A percentile compares a stretch with the other conserved stretches of the same genome.
Conservation (phyloP, 2,888 invertebrate species). For the Mongoloraphidia duomilia region DNA sequence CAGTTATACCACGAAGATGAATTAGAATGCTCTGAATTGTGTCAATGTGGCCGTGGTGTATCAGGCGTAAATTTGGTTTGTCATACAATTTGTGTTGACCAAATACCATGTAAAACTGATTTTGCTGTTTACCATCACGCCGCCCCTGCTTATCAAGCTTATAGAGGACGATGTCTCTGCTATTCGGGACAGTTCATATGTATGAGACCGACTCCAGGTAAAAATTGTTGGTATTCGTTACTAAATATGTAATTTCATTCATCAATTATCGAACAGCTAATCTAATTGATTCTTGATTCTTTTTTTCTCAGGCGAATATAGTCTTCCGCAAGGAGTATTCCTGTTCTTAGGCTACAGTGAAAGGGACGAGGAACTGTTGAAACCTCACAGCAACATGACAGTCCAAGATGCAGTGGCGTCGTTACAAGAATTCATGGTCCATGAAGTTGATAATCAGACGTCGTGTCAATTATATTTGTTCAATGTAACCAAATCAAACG, state of each 20-base stretch:
- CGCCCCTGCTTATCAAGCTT: constrained; percentile 80
- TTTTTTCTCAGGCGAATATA: constrained; percentile 47
- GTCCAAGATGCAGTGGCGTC: constrained; percentile 73
- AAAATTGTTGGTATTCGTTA: constrained; percentile 16
- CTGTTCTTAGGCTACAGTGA: constrained; percentile 81
- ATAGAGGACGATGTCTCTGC: constrained; percentile 76
- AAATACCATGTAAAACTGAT: constrained; percentile 75
- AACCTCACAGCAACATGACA: constrained; percentile 69
- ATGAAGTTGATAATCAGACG: constrained; percentile 65
- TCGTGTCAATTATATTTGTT: constrained; percentile 71
- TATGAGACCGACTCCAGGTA: constrained; percentile 67
- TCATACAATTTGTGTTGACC: constrained; percentile 77
- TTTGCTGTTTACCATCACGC: constrained; percentile 83
- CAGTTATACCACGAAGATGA: constrained; percentile 74
- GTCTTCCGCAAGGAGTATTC: constrained; percentile 71
- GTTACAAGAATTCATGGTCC: constrained; percentile 62
- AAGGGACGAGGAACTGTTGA: constrained; percentile 66
- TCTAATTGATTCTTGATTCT: too few relatives aligned
- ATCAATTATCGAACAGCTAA: too few relatives aligned
- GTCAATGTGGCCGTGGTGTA: constrained; percentile 65
- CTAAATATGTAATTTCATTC: too few relatives aligned
- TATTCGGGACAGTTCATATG: constrained; percentile 86
- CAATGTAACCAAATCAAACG: constrained; percentile 77
- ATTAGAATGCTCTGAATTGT: constrained; percentile 80
- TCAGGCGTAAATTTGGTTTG: constrained; percentile 48